A percentile compares a stretch with the other conserved stretches of the same genome.
Conservation (phyloP, 2,797 vertebrate species). For the Cossypha polioptera region DNA sequence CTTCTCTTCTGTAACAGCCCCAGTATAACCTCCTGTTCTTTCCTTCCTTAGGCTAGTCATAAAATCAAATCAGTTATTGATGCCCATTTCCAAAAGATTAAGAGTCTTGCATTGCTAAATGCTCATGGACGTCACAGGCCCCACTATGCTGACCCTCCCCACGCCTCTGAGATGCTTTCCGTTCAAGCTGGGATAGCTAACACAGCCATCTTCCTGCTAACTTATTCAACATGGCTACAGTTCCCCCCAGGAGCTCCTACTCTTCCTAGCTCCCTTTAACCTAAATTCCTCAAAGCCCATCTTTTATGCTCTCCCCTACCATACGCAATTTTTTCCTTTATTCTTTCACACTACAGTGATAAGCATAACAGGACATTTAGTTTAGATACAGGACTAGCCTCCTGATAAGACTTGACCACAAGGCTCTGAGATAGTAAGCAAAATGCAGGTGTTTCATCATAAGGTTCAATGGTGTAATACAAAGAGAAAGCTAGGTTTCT, state of each 20-base stretch:
- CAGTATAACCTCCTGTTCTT: neutral
- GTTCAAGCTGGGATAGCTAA: neutral
- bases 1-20: neutral
- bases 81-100: neutral
- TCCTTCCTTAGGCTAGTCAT: neutral
- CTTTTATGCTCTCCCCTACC: neutral
- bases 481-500: neutral
- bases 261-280: neutral
- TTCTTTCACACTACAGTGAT: neutral
- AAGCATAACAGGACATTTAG: neutral
- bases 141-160: neutral
- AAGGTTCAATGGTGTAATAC: neutral
- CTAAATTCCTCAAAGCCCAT: neutral
- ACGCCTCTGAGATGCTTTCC: neutral
- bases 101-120: neutral
- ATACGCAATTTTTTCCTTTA: neutral
- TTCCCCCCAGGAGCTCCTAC: neutral
- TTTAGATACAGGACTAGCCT: neutral
- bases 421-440: neutral
- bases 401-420: neutral
- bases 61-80: neutral
- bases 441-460: neutral
- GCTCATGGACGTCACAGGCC: neutral
- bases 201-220: neutral
- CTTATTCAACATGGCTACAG: neutral